A percentile compares a stretch with the other conserved stretches of the same genome.
These are phyloP conservation scores for Scolopax mira DNA, from an alignment of 2,113 vertebrate species.

Conservation along the genomic window DNA sequence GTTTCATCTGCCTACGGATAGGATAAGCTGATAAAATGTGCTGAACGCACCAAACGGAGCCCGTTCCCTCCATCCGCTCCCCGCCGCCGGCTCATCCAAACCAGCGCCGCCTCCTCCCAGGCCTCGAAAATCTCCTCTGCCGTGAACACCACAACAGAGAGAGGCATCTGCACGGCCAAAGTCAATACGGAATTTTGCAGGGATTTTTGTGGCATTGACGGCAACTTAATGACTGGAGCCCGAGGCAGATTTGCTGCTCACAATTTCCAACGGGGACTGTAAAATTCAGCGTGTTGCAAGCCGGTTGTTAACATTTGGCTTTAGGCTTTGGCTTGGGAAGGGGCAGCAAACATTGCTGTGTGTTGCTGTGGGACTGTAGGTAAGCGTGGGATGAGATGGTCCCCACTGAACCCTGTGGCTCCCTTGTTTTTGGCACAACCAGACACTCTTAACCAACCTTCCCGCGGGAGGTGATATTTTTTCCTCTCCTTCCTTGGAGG, in stretches of 20 bases:
- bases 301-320: not conserved
- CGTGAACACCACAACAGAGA: not conserved
- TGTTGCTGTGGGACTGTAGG: not conserved
- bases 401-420: accelerated
- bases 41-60: constrained; percentile 46
- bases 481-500: not conserved
- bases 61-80: constrained; percentile 28
- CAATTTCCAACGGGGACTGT: not conserved
- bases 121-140: constrained; percentile 1
- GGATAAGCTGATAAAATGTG: constrained; percentile 58
- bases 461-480: not conserved
- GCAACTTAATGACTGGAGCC: constrained; percentile 4
- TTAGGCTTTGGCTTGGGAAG: not conserved
- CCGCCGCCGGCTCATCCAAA: not conserved
- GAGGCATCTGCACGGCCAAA: not conserved
- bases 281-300: not conserved
- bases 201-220: constrained; percentile 45
- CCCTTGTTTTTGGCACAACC: not conserved
- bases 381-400: not conserved
- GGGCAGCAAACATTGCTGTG: not conserved
- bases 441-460: not conserved
- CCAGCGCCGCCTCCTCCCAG: not conserved
- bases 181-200: constrained; percentile 15
- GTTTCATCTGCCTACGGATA: constrained; percentile 44
- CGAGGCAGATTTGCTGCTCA: constrained; percentile 39